Percentiles rank a stretch among this genome's conserved stretches.
These are phyloP conservation scores for Xiphorhynchus elegans DNA, from an alignment of 2,113 vertebrate genomes.

Conservation along the genomic window DNA sequence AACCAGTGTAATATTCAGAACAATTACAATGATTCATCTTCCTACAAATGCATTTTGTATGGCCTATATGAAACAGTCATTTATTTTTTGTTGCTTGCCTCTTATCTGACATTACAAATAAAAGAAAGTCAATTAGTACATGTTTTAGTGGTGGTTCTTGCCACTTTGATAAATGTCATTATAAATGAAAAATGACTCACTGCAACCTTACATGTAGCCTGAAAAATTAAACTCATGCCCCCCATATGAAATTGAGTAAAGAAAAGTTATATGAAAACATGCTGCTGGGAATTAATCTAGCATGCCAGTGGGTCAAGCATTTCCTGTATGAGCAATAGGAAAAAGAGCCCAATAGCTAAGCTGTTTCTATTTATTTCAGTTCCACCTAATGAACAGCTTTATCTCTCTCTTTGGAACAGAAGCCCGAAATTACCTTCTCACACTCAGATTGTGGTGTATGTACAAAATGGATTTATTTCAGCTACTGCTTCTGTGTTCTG, in stretches of 20 bases:
- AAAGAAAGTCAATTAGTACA: background rate
- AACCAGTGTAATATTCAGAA: background rate
- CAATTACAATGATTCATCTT: background rate
- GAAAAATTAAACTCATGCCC: background rate
- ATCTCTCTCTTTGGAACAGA: background rate
- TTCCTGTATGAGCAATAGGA: background rate
- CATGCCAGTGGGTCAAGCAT: background rate
- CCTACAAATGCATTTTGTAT: background rate
- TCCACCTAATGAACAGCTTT: background rate
- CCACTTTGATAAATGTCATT: slow-evolving; percentile 17
- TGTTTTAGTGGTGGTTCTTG: background rate
- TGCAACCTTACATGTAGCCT: background rate
- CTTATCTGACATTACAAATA: slow-evolving; percentile 15
- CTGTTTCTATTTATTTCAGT: background rate
- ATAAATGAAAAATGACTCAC: slow-evolving; percentile 1
- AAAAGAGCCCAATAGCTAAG: background rate
- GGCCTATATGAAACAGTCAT: background rate
- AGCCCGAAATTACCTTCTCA: background rate
- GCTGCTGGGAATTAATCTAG: background rate
- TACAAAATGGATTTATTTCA: background rate
- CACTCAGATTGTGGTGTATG: background rate
- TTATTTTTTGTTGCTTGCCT: background rate
- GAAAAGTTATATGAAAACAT: background rate
- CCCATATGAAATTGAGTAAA: background rate
- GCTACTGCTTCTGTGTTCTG: background rate